A percentile compares a stretch with the other conserved stretches of the same genome.
phyloP scores from a whole-genome alignment of 2,888 invertebrate genomes.

The Sturmia bella region DNA sequence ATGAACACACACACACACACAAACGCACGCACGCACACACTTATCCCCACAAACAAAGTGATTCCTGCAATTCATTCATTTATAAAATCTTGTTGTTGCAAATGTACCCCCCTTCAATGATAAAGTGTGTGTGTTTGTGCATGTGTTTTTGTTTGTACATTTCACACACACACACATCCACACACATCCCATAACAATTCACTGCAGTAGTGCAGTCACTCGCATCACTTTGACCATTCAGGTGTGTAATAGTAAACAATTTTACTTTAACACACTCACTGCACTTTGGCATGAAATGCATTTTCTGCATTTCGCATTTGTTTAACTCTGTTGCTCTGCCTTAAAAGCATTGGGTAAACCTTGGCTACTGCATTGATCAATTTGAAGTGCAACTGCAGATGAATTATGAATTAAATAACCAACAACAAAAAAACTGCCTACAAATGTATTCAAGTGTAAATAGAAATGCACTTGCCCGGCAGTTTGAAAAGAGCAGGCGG shows the following conservation, averaged over 20 bases:
- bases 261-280: slow-evolving; percentile 27
- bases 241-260: slow-evolving; percentile 66
- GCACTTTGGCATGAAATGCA: slow-evolving; percentile 27
- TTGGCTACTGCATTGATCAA: slow-evolving; percentile 47
- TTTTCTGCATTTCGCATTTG: slow-evolving; percentile 2
- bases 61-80: slow-evolving; percentile 9
- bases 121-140: neutral
- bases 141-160: slow-evolving; percentile 50
- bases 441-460: neutral
- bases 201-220: too few species aligned
- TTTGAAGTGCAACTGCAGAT: slow-evolving; percentile 52
- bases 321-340: slow-evolving; percentile 4
- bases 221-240: slow-evolving; percentile 69
- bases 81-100: slow-evolving; percentile 27
- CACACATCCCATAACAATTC: slow-evolving; percentile 29
- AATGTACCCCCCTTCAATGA: neutral
- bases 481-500: too few species aligned
- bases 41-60: neutral
- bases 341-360: neutral
- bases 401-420: slow-evolving; percentile 49
- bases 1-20: neutral
- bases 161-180: slow-evolving; percentile 20
- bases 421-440: slow-evolving; percentile 10
- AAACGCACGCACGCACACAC: slow-evolving; percentile 4
- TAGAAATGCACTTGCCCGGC: too few species aligned